Evolutionary conservation across 2,113 vertebrate species (phyloP), one percentile per base, ranked within the genome.

Genomic region (Formicarius rufipectus): DNA sequence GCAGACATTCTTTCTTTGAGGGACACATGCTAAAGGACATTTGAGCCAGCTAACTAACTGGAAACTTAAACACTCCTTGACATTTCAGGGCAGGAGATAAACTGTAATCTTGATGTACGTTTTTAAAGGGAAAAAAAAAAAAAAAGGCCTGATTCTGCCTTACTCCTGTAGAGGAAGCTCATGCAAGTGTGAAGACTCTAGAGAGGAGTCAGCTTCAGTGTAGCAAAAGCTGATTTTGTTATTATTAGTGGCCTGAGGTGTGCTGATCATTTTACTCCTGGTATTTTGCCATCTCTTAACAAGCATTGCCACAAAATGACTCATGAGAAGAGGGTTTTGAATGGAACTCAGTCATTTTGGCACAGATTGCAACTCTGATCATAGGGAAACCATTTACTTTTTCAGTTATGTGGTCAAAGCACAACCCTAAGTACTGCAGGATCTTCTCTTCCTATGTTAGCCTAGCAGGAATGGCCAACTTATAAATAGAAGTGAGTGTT

Each of bases 361-460:
- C 95, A 89, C 64, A 78, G 60, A 81, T 89, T 93, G 49, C 73
- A 72, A 59, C 60, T 93, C 83, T 72, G 92, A 86, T 96, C 92
- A 66, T 92, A 91, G 96, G 93, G 83, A 96, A 95, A 93, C 76
- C 90, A 96, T 96, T 96, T 86, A 78, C 60, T 96, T 97, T 94
- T 94, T 73, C 95, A 93, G 88, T 92, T 95, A 88, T 7, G 7
- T 82, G 93, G 83, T 92, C 88, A 87, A 96, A 85, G 79, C 83
- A 93, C 56, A 94, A 78, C 86, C 77, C 31, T 60, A 92, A 93
- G 79, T 84, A 77, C 72, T 88, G 64, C 76, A 71, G 39, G 60
- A 20, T 72, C 68, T 80, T 73, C 84, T 80, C 50, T 90, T 85
- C 66, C 84, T 64, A 68, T 81, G n/a, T 78, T 84, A 96, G 78